Conservation (phyloP, 2,888 invertebrate genomes). For the Tetramorium bicarinatum region DNA sequence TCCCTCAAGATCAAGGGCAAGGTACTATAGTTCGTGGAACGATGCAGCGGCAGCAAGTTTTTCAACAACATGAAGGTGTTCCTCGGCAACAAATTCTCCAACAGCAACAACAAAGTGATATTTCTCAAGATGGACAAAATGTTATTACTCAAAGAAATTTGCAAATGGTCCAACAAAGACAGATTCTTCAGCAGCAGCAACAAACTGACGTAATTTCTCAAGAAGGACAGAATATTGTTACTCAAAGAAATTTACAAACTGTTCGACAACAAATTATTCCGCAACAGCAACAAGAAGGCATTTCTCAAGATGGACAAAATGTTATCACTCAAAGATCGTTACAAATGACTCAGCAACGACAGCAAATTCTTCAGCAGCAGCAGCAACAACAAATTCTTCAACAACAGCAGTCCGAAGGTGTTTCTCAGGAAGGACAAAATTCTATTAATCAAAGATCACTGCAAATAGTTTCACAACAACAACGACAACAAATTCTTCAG, state of each 20-base stretch:
- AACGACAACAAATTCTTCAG: constrained; percentile 85
- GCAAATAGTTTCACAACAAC: constrained; percentile 57
- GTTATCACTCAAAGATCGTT: constrained; percentile 83
- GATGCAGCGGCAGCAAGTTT: constrained; percentile 71
- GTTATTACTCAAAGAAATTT: constrained; percentile 75
- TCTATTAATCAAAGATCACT: constrained; percentile 75
- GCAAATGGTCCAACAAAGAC: constrained; percentile 75
- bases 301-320: constrained; percentile 45
- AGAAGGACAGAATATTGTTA: constrained; percentile 77
- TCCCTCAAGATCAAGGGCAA: constrained; percentile 65
- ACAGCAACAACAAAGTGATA: constrained; percentile 82
- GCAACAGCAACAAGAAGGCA: constrained; percentile 86
- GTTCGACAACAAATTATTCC: constrained; percentile 55
- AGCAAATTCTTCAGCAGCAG: constrained; percentile 86
- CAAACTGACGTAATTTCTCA: constrained; percentile 80
- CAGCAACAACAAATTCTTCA: constrained; percentile 83
- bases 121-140: constrained; percentile 76
- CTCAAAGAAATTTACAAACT: constrained; percentile 74
- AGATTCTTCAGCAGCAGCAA: constrained; percentile 86
- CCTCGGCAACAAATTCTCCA: constrained; percentile 71
- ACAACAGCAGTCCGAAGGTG: constrained; percentile 82
- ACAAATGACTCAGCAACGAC: constrained; percentile 83
- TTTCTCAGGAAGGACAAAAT: constrained; percentile 76
- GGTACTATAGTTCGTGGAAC: constrained; percentile 75
- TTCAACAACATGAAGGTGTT: constrained; percentile 11